A percentile compares a stretch with the other conserved stretches of the same genome.
phyloP scores from a whole-genome alignment of 2,888 invertebrate species.

The Brachyptera risi region DNA sequence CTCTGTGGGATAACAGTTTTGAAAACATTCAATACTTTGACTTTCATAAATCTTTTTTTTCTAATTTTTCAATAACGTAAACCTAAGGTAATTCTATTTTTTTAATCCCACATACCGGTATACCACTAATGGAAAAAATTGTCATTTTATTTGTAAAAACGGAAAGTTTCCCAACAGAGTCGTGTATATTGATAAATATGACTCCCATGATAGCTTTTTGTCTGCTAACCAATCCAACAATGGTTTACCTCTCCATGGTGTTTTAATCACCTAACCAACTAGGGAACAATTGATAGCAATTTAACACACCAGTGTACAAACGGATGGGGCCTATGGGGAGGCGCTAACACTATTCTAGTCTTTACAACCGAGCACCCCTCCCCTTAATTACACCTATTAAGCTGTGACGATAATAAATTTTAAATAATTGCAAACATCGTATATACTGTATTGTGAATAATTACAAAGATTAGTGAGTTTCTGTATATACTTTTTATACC shows the following conservation, averaged over 20 bases:
- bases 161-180: too few species aligned
- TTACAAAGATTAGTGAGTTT: too few species aligned
- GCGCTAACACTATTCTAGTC: not conserved
- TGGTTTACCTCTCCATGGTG: conserved; percentile 14
- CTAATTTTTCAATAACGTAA: conserved; percentile 15
- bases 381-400: not conserved
- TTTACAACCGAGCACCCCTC: not conserved
- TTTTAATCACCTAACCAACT: conserved; percentile 20
- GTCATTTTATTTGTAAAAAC: not conserved
- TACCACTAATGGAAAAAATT: not conserved
- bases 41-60: conserved; percentile 5
- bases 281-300: conserved; percentile 21
- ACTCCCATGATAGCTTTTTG: conserved; percentile 18
- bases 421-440: conserved; percentile 13
- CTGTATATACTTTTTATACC: too few species aligned
- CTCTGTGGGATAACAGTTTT: not conserved
- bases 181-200: not conserved
- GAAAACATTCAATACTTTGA: not conserved
- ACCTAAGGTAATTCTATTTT: not conserved
- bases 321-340: too few species aligned
- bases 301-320: not conserved
- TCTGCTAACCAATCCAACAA: conserved; percentile 5
- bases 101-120: not conserved
- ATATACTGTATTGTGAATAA: conserved; percentile 7
- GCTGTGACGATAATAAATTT: conserved; percentile 9